Evolutionary conservation across 2,797 vertebrate genomes (phyloP).

Genomic region (Lagothrix lagotricha): DNA sequence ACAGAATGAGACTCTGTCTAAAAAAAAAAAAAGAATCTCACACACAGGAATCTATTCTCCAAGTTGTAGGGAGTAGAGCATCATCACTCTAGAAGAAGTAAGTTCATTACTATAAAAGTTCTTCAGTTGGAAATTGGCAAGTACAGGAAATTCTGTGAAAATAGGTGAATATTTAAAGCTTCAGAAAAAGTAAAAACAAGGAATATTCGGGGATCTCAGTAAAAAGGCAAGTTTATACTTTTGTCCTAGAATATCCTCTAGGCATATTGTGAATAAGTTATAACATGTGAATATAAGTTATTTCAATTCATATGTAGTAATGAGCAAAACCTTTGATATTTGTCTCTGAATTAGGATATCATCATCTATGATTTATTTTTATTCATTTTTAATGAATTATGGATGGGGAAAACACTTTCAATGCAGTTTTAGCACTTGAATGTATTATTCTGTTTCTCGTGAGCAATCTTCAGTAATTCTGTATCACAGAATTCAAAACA

Average conservation of each 20-base stretch:
- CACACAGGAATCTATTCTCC: neutral
- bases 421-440: slow-evolving; percentile 42
- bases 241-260: neutral
- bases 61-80: neutral
- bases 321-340: neutral
- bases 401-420: neutral
- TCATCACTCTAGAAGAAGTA: neutral
- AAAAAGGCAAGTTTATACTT: neutral
- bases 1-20: too few species aligned
- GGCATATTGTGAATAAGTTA: neutral
- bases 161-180: neutral
- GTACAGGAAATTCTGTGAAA: neutral
- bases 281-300: neutral
- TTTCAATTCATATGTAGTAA: neutral
- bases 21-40: neutral
- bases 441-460: slow-evolving; percentile 36
- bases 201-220: neutral
- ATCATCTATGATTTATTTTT: neutral
- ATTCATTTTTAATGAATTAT: slow-evolving; percentile 60
- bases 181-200: neutral
- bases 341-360: slow-evolving; percentile 15
- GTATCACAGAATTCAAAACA: neutral
- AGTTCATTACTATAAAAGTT: neutral
- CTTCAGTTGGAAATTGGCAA: neutral
- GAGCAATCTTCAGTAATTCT: slow-evolving; percentile 47